phyloP scores from a whole-genome alignment of 2,113 vertebrate species.

The Oplegnathus fasciatus region DNA sequence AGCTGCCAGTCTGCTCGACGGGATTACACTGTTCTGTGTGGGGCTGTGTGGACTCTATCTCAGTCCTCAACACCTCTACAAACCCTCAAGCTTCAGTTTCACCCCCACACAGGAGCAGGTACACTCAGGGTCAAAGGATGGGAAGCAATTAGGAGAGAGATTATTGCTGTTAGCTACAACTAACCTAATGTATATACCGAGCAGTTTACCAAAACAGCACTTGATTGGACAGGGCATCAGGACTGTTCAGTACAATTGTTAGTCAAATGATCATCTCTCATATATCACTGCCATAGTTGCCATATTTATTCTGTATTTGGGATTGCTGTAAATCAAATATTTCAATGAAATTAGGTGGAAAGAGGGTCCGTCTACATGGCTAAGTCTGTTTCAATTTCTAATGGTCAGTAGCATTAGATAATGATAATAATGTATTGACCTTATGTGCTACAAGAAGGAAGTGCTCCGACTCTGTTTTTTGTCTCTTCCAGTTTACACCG shows the following conservation, averaged over 20 bases:
- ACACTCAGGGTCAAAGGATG: conserved; percentile 18
- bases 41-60: conserved; percentile 19
- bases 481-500: background rate
- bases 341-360: background rate
- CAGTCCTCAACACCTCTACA: conserved; percentile 17
- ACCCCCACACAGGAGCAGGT: background rate
- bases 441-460: background rate
- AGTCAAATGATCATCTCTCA: background rate
- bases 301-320: background rate
- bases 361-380: background rate
- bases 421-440: too few species aligned
- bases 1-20: conserved; percentile 78
- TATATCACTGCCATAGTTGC: too few species aligned
- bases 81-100: background rate
- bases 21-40: conserved; percentile 73
- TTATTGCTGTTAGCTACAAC: background rate
- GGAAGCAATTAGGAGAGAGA: background rate
- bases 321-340: background rate
- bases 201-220: background rate
- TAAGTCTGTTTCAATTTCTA: background rate
- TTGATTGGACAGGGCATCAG: background rate
- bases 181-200: background rate
- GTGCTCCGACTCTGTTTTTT: background rate
- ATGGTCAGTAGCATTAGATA: background rate
- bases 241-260: too few species aligned